phyloP scores from a whole-genome alignment of 2,888 invertebrate species.

The Terebella lapidaria region DNA sequence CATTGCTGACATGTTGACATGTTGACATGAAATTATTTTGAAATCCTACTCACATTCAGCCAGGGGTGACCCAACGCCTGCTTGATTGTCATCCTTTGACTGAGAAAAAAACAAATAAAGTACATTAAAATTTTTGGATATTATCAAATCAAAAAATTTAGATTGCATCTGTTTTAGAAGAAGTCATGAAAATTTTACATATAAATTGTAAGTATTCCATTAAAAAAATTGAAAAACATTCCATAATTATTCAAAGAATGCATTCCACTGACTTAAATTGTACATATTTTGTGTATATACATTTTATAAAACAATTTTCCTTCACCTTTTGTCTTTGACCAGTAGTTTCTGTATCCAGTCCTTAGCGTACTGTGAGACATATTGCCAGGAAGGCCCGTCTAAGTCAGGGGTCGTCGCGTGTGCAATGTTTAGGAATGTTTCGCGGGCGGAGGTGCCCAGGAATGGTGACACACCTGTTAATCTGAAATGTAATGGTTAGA shows the following conservation, averaged over 20 bases:
- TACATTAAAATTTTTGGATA: too few species aligned
- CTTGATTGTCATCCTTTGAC: slow-evolving; percentile 53
- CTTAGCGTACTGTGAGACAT: slow-evolving; percentile 43
- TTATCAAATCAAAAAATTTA: too few species aligned
- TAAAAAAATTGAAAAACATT: background rate
- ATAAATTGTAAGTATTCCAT: too few species aligned
- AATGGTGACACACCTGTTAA: slow-evolving; percentile 51
- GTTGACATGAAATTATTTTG: too few species aligned
- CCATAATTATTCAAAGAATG: background rate
- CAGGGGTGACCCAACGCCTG: slow-evolving; percentile 54
- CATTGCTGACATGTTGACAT: too few species aligned
- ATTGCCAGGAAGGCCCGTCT: slow-evolving; percentile 44
- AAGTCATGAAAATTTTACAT: too few species aligned
- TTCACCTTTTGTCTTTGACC: slow-evolving; percentile 8
- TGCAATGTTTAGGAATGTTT: slow-evolving; percentile 41
- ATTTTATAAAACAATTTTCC: background rate
- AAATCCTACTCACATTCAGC: slow-evolving; percentile 54
- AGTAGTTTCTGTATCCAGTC: slow-evolving; percentile 48
- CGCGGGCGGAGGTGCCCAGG: slow-evolving; percentile 44
- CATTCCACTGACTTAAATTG: background rate
- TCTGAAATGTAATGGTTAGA: slow-evolving; percentile 24
- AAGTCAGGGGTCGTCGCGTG: slow-evolving; percentile 36
- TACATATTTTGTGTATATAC: background rate
- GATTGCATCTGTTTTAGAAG: too few species aligned
- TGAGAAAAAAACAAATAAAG: slow-evolving; percentile 27